Percentiles rank a stretch among this genome's conserved stretches.
Evolutionary conservation across 1,140 invertebrate genomes (phyloP).

Genomic region (Camponotus pennsylvanicus): DNA sequence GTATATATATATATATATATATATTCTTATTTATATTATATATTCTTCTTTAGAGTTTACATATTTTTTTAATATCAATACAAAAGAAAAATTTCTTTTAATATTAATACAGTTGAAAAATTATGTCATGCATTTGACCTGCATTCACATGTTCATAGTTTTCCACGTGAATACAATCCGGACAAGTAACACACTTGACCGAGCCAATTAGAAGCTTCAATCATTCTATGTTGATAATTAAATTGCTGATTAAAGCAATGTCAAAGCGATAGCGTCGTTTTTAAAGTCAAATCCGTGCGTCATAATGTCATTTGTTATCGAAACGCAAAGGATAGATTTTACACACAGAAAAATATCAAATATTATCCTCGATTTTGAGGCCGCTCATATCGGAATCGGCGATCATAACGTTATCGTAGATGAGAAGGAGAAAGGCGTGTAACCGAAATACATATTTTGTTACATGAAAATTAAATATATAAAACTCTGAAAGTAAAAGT

Average conservation of each 20-base stretch:
- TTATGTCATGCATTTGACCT: not conserved
- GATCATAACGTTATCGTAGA: slow-evolving; percentile 40
- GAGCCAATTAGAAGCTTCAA: slow-evolving; percentile 77
- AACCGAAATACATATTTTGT: not conserved
- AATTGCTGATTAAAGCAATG: slow-evolving; percentile 56
- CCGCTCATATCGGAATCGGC: slow-evolving; percentile 54
- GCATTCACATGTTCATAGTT: slow-evolving; percentile 62
- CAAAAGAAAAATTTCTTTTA: not conserved
- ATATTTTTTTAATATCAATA: not conserved
- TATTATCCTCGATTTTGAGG: slow-evolving; percentile 78
- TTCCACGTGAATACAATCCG: slow-evolving; percentile 71
- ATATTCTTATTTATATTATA: not conserved
- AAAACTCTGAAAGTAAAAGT: not conserved
- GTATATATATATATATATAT: not conserved
- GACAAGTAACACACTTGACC: slow-evolving; percentile 67
- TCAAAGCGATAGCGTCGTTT: slow-evolving; percentile 54
- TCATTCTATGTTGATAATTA: slow-evolving; percentile 63
- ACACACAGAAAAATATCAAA: slow-evolving; percentile 76
- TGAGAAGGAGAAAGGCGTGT: slow-evolving; percentile 31
- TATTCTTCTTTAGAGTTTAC: not conserved
- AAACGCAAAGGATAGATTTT: slow-evolving; percentile 81
- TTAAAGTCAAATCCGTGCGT: slow-evolving; percentile 78
- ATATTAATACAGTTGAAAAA: not conserved
- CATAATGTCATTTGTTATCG: slow-evolving; percentile 71
- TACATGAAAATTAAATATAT: not conserved